phyloP scores from a whole-genome alignment of 2,888 invertebrate species.

The Oligia latruncula region DNA sequence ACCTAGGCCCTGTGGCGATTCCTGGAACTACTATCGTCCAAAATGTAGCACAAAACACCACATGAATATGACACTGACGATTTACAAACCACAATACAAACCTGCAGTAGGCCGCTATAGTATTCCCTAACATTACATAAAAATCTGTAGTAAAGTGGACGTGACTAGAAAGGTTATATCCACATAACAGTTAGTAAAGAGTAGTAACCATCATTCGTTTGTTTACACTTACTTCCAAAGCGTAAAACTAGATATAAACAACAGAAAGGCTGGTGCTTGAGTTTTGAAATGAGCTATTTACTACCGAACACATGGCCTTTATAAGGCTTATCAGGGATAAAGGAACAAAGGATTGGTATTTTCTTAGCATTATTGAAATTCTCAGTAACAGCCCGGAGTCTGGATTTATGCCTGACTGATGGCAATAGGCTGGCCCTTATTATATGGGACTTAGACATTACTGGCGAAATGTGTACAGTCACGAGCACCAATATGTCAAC shows the following conservation, averaged over 20 bases:
- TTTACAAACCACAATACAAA: not conserved
- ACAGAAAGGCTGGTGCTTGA: not conserved
- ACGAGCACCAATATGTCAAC: too few species aligned
- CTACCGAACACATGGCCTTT: not conserved
- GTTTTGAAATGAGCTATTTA: not conserved
- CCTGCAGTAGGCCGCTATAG: not conserved
- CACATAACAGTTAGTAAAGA: not conserved
- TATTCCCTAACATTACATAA: slow-evolving; percentile 45
- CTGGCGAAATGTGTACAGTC: not conserved
- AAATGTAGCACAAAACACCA: not conserved
- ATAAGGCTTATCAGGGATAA: not conserved
- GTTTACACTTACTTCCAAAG: slow-evolving; percentile 23
- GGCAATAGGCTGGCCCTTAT: not conserved
- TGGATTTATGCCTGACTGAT: not conserved
- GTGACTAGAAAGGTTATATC: slow-evolving; percentile 46
- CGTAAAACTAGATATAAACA: not conserved
- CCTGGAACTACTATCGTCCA: not conserved
- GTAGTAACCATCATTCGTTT: slow-evolving; percentile 32
- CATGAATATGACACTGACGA: not conserved
- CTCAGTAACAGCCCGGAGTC: not conserved
- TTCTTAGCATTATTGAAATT: not conserved
- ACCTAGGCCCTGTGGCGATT: too few species aligned
- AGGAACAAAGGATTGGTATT: not conserved
- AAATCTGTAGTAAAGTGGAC: slow-evolving; percentile 41
- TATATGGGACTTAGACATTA: not conserved